A percentile compares a stretch with the other conserved stretches of the same genome.
Conservation (phyloP, 2,888 invertebrate species). For the Andrena marginata region DNA sequence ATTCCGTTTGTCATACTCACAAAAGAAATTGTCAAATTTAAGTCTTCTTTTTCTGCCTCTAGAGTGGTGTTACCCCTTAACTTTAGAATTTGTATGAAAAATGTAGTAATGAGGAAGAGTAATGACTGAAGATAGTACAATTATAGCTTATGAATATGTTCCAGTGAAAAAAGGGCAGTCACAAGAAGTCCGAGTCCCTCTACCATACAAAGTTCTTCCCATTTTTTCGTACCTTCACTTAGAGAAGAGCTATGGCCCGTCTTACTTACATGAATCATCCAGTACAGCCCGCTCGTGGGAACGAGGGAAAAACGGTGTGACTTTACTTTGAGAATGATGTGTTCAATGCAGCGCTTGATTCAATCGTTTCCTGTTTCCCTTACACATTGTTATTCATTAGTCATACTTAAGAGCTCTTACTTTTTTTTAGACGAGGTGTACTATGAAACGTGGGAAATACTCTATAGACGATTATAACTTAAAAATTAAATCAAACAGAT, state of each 20-base stretch:
- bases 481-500: no score
- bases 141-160: constrained; percentile 6
- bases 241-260: constrained; percentile 24
- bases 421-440: no score
- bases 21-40: no score
- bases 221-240: constrained; percentile 25
- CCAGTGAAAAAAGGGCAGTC: neutral
- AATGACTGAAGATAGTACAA: neutral
- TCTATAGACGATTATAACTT: no score
- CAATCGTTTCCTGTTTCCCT: constrained; percentile 9
- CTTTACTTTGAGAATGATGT: constrained; percentile 37
- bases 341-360: constrained; percentile 7
- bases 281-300: constrained; percentile 43
- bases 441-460: no score
- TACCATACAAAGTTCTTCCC: constrained; percentile 14
- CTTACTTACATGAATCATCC: constrained; percentile 46
- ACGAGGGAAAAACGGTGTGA: constrained; percentile 21
- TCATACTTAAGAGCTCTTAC: neutral
- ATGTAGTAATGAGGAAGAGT: neutral
- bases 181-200: neutral
- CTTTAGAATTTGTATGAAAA: neutral
- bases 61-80: no score
- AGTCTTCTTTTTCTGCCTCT: no score
- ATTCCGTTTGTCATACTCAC: no score
- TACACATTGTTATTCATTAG: neutral